Base-by-base conservation (phyloP, 2,888 invertebrate genomes). In the Sceliomorpha sp. region DNA sequence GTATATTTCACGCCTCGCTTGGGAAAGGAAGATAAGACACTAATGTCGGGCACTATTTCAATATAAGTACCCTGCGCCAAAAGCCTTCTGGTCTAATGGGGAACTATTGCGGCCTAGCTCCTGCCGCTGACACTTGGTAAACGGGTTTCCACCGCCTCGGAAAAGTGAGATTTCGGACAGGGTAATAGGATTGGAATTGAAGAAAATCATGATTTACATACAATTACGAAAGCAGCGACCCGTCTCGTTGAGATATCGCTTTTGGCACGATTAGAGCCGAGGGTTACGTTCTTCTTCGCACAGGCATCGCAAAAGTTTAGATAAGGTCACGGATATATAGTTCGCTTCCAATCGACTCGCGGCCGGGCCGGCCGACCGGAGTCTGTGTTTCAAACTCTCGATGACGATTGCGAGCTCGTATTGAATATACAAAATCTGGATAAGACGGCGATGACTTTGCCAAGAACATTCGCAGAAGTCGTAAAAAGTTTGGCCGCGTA, bases 1-100 rank as follows among this genome's bases (percentile, higher is more conserved):
- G 50, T 63, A 73, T 77, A 78, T 80, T 80, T 81, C 75, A 74
- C 69, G 64, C 67, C 74, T 77, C 69, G 78, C 73, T 74, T 77
- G 78, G 78, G 60, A 53, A 72, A 72, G 74, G 75, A 75, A 80
- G 83, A 82, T 80, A 82, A 82, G 79, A 77, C 73, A 76, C 76
- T 82, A 83, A 82, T 80, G 77, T 81, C 76, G 74, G 75, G 62
- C 76, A 75, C 74, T 80, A 80, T 78, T 79, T 79, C 78, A 78
- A 77, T 77, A 73, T 75, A 79, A 80, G 70, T 72, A 72, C 75
- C 29, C 47, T 34, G 15, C 53, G 32, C 44, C 40, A 6, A 47
- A 47, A 37, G 37, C 24, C 31, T 47, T 17, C 42, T 50, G 47
- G 51, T 66, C 50, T 50, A 56, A 56, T 56, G 45, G 27, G 12